Evolutionary conservation across 2,888 invertebrate species (phyloP).

Genomic region (Heliconius erato): DNA sequence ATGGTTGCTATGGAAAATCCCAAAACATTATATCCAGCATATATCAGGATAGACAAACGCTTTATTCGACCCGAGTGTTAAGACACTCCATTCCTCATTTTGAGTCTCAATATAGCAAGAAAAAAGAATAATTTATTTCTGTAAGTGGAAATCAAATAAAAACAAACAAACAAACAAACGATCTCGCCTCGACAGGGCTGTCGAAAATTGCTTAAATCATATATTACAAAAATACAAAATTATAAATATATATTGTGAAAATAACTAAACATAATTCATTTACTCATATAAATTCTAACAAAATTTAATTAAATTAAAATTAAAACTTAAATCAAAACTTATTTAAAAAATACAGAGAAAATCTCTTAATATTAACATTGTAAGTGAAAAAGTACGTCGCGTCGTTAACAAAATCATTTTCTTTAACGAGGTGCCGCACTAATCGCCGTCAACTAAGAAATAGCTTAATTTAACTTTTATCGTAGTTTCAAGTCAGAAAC

Average conservation of each 20-base stretch:
- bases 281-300: not conserved
- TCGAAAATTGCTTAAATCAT: too few relatives aligned
- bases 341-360: not conserved
- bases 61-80: not conserved
- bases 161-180: too few relatives aligned
- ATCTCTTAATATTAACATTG: constrained; percentile 26
- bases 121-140: not conserved
- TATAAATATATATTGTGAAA: not conserved
- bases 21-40: not conserved
- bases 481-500: constrained; percentile 25
- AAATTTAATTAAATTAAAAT: not conserved
- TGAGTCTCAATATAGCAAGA: not conserved
- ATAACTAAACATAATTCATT: not conserved
- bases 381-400: constrained; percentile 37
- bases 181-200: too few relatives aligned
- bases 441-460: constrained; percentile 29
- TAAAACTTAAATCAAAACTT: not conserved
- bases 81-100: not conserved
- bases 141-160: too few relatives aligned
- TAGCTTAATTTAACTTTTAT: constrained; percentile 33
- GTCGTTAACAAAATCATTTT: constrained; percentile 31
- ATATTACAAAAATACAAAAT: too few relatives aligned
- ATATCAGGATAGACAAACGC: not conserved
- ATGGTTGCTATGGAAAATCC: too few relatives aligned
- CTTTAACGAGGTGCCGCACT: constrained; percentile 27